phyloP scores from a whole-genome alignment of 1,140 invertebrate genomes.

The Galendromus occidentalis region DNA sequence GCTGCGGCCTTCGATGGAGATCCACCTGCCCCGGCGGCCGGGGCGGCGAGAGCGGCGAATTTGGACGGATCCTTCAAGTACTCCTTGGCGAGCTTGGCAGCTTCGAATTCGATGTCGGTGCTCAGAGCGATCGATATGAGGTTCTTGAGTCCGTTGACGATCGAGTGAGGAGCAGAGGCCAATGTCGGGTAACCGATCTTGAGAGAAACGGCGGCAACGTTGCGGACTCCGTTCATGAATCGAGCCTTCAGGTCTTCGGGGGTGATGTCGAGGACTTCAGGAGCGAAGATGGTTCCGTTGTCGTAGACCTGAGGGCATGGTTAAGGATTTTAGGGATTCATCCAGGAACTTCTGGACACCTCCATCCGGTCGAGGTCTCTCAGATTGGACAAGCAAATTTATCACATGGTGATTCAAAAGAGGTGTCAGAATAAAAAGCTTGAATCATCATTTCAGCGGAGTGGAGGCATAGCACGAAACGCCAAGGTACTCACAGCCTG shows the following conservation, averaged over 20 bases:
- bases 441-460: too few species aligned
- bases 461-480: too few species aligned
- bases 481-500: slow-evolving; percentile 26
- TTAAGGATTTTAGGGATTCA: too few species aligned
- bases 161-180: slow-evolving; percentile 86
- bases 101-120: slow-evolving; percentile 83
- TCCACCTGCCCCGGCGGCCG: slow-evolving; percentile 38
- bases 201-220: slow-evolving; percentile 82
- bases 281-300: slow-evolving; percentile 90
- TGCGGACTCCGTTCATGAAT: slow-evolving; percentile 78
- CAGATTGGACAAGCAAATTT: too few species aligned
- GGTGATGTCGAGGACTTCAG: slow-evolving; percentile 91
- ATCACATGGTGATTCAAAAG: too few species aligned
- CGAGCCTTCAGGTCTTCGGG: slow-evolving; percentile 74
- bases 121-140: slow-evolving; percentile 83
- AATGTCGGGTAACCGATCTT: slow-evolving; percentile 84
- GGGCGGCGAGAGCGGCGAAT: slow-evolving; percentile 43
- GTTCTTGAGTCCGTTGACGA: slow-evolving; percentile 96
- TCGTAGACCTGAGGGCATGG: slow-evolving; percentile 71
- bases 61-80: slow-evolving; percentile 66
- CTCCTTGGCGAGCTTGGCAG: slow-evolving; percentile 54
- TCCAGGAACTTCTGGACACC: too few species aligned
- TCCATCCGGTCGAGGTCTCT: too few species aligned
- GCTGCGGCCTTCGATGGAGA: slow-evolving; percentile 43
- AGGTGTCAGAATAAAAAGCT: too few species aligned